Evolutionary conservation across 2,113 vertebrate species (phyloP).

Genomic region (Physeter macrocephalus): DNA sequence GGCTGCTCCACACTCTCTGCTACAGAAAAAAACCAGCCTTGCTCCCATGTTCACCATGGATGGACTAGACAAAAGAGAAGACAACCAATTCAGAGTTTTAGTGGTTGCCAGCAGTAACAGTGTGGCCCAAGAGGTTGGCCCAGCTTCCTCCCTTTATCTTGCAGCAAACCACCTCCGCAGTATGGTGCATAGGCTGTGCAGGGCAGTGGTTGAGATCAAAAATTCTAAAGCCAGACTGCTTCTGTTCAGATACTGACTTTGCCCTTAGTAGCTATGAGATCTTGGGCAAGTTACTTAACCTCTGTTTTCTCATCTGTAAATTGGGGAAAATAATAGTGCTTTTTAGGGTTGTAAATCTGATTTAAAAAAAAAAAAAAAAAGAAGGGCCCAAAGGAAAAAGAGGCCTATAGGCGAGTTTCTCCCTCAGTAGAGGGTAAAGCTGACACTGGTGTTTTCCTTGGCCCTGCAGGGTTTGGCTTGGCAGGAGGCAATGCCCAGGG

Average conservation of each 20-base stretch:
- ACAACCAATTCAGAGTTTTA: not conserved
- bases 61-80: not conserved
- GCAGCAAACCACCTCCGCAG: not conserved
- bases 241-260: not conserved
- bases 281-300: not conserved
- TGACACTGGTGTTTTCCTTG: not conserved
- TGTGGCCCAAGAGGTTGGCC: not conserved
- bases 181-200: no score
- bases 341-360: not conserved
- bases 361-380: not conserved
- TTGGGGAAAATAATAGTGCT: not conserved
- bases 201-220: not conserved
- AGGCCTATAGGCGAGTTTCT: not conserved
- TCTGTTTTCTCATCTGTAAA: slow-evolving; percentile 1
- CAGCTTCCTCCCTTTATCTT: not conserved
- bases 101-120: not conserved
- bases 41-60: not conserved
- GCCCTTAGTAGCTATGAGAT: not conserved
- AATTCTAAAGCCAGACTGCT: not conserved
- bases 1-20: not conserved
- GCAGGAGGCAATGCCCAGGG: not conserved
- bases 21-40: not conserved
- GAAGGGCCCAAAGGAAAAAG: not conserved
- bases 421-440: not conserved
- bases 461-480: not conserved